These are phyloP conservation scores for Entomobrya proxima DNA, from an alignment of 2,888 invertebrate genomes.

Conservation along the genomic window DNA sequence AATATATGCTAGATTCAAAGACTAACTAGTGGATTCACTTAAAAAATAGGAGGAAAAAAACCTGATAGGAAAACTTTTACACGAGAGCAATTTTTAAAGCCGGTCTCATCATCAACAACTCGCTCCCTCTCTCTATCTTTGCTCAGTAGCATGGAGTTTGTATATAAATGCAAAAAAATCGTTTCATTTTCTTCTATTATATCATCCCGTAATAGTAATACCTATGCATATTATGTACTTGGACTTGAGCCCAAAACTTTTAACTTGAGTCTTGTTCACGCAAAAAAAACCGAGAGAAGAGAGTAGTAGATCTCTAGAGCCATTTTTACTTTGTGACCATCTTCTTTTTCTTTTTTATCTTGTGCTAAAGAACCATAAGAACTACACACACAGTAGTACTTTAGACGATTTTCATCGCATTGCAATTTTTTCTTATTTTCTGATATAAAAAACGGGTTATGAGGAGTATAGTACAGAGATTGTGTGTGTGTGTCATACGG, in stretches of 20 bases:
- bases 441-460: conserved; percentile 44
- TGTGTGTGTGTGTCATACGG: background rate
- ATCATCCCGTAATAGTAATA: background rate
- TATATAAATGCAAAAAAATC: background rate
- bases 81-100: conserved; percentile 45
- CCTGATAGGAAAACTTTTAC: background rate
- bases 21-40: background rate
- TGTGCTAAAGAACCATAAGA: background rate
- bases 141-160: background rate
- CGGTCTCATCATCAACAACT: conserved; percentile 21
- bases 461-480: background rate
- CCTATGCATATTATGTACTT: conserved; percentile 47
- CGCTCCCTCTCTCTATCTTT: background rate
- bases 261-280: conserved; percentile 50
- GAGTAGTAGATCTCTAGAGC: background rate
- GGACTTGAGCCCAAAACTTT: conserved; percentile 68
- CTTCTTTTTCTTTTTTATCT: background rate
- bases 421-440: background rate
- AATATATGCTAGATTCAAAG: background rate
- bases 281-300: conserved; percentile 9
- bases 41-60: conserved; percentile 3
- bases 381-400: background rate
- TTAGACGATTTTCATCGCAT: conserved; percentile 29
- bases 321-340: background rate
- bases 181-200: background rate